Evolutionary conservation across 2,888 invertebrate genomes (phyloP).

Genomic region (Crocallis elinguaria): DNA sequence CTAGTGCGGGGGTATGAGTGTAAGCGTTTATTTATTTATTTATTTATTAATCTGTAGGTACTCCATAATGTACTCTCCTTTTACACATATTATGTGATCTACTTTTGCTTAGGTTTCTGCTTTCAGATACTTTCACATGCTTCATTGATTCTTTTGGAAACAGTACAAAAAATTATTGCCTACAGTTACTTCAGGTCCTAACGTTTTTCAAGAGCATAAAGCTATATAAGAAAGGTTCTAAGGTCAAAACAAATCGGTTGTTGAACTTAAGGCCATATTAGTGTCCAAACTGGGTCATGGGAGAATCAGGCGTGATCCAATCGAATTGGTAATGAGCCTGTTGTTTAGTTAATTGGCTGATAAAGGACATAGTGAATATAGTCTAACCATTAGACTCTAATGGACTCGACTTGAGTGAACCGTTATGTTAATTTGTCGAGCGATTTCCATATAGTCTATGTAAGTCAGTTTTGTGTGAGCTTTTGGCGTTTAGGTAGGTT

Average conservation of each 20-base stretch:
- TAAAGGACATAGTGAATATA: slow-evolving; percentile 64
- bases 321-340: slow-evolving; percentile 59
- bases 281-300: slow-evolving; percentile 71
- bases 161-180: neutral
- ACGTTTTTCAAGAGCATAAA: slow-evolving; percentile 7
- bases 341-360: slow-evolving; percentile 54
- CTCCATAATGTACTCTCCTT: no score
- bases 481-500: no score
- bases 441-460: neutral
- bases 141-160: no score
- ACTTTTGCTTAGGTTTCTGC: no score
- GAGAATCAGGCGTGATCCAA: slow-evolving; percentile 57
- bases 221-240: slow-evolving; percentile 23
- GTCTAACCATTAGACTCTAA: no score
- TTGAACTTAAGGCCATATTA: slow-evolving; percentile 55
- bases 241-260: slow-evolving; percentile 40
- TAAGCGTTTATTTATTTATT: no score
- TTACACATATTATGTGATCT: no score
- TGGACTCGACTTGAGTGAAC: slow-evolving; percentile 41
- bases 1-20: no score
- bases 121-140: no score
- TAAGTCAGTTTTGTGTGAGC: no score
- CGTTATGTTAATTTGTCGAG: slow-evolving; percentile 12
- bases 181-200: neutral
- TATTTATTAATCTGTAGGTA: no score